Base-by-base conservation (phyloP, 1,140 invertebrate genomes). In the Drosophila equinoxialis region DNA sequence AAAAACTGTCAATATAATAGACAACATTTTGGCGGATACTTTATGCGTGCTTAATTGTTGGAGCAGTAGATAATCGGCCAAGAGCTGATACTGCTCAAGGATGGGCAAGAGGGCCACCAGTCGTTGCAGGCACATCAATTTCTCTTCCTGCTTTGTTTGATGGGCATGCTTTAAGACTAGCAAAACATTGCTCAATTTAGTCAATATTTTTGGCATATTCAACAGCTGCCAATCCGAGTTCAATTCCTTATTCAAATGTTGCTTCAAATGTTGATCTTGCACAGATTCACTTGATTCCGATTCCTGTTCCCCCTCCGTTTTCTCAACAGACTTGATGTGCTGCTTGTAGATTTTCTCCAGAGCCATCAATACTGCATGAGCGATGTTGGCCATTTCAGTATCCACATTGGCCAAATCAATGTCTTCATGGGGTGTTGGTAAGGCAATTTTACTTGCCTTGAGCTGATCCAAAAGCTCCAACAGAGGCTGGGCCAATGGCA, bases 1-100 rank as follows among this genome's bases (percentile, higher is more conserved):
- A 89, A 99, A 99, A 6, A 98, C 95, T 61, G 95, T 96, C 20
- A 98, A 91, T 33, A 99, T 93, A 1, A 98, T 94, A 4, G 96
- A 96, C 6, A 96, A 92, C 89, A 98, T 95, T 93, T 99, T 99
- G 66, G 95, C 95, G 3, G 95, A 95, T 0, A 96, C 93, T 75
- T 97, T 94, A 80, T 97, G 96, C 5, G 95, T 94, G 11, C 95
- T 94, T 3, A 98, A 93, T 87, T 96, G 95, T 71, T 96, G 95
- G 0, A 95, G 94, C 11, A 98, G 90, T 78, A 97, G 96, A 91
- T 95, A 98, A 83, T 98, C 95, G 1, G 95, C 94, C 30, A 98
- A 92, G 6, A 95, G 86, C 33, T 94, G 91, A 74, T 96, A 96
- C 92, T 98, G 96, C 57, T 97, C 94, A 30, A 99, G 90, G n/a